Evolutionary conservation across 2,888 invertebrate genomes (phyloP), one percentile per base, ranked within the genome.

Genomic region (Anagyrus pseudococci): DNA sequence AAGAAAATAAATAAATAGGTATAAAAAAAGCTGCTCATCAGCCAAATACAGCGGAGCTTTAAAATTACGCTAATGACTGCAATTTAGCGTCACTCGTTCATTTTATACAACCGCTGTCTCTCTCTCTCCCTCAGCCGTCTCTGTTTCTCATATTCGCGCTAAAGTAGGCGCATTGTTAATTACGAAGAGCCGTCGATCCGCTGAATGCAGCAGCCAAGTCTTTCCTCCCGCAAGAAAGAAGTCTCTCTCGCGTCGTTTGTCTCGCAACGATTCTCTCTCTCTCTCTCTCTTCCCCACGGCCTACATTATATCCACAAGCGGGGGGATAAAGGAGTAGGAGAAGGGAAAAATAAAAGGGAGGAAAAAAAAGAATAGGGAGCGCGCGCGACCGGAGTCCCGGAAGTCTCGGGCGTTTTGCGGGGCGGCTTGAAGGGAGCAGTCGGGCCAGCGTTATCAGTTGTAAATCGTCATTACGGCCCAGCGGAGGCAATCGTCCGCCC

Each of bases 41-140:
- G 17, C 26, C 40, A 13, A 15, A 17, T 4, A 17, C n/a, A 15
- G 15, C 17, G 2, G 40, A 13, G 33, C 46, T 29, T 63, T 50
- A 58, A 62, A 62, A 63, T 63, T 63, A 58, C 58, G 58, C 50
- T 55, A 63, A 63, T 50, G 55, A 59, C 29, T 50, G 58, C 50
- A 54, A 55, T 49, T 58, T 63, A 20, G 13, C 20, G 17, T 17
- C 26, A 26, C 22, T 41, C 41, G n/a, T n/a, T n/a, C n/a, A n/a
- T n/a, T n/a, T n/a, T n/a, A n/a, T n/a, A n/a, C n/a, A n/a, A n/a
- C 7, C 25, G 13, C 15, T 48, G 4, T 26, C 48, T 10, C 26
- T 13, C 26, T 22, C 25, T 46, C 46, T 13, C n/a, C 25, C 25
- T 44, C 13, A 22, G 22, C 47, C 23, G 4, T 19, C 46, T 15